Base-by-base conservation (phyloP, 2,888 invertebrate genomes). In the Agrenia bidenticulata region DNA sequence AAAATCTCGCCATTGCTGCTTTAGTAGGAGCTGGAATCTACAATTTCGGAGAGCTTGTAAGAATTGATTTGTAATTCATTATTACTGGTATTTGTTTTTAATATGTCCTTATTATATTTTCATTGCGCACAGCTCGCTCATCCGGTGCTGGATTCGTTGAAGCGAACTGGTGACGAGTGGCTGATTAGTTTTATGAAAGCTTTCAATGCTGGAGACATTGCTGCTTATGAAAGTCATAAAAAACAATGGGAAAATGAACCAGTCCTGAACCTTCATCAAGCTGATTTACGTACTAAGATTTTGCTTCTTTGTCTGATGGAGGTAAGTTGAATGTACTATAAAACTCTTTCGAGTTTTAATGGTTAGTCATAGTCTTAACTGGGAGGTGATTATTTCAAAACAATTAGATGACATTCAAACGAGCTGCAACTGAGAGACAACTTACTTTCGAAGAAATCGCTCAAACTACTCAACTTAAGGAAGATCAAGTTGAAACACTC, bases 291-390 rank as follows among this genome's bases (percentile, higher is more conserved):
- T 21, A 91, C 94, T 80, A 99, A 99, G 82, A 94, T 99, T 68
- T 93, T 94, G 0, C 84, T 99, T 21, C 83, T 99, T 17, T 95
- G 97, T 79, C 84, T 99, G 0, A 98, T 99, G 96, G 95, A 97
- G 86, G 87, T 88, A 73, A 73, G 76, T 71, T 19, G 39, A 11
- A 39, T 39, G 7, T 15, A 15, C 39, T 39, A 39, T 11, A 11
- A 11, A 7, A 39, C 15, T 39, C n/a, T 39, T 39, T 39, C 7
- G 39, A 39, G 15, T 39, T 39, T 39, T 39, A 15, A 39, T 45
- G 15, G 23, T 23, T 61, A 51, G 15, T 19, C 15, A 39, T 15
- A 15, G 2, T 27, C 41, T 41, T 2, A 5, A 19, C 19, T 2
- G n/a, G n/a, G n/a, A n/a, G n/a, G n/a, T n/a, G n/a, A n/a, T 62